phyloP scores from a whole-genome alignment of 2,888 invertebrate genomes.

The Drosophila dives region DNA sequence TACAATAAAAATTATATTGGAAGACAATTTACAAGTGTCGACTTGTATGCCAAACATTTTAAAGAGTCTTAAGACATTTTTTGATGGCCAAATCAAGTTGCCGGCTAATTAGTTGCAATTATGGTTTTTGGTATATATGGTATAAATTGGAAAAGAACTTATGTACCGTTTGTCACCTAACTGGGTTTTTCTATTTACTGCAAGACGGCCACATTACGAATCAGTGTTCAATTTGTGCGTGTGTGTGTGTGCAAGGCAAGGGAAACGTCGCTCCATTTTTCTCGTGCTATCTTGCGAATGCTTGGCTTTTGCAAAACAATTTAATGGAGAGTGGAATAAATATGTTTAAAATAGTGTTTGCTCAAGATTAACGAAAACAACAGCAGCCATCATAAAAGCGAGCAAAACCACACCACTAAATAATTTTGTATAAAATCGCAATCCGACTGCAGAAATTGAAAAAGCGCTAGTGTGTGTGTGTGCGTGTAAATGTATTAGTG shows the following conservation, averaged over 20 bases:
- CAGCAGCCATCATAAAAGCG: constrained; percentile 7
- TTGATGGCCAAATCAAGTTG: constrained; percentile 44
- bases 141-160: constrained; percentile 8
- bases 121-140: constrained; percentile 25
- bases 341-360: constrained; percentile 32
- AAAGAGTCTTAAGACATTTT: constrained; percentile 1
- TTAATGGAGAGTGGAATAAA: constrained; percentile 43
- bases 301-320: constrained; percentile 58
- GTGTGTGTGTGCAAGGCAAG: constrained; percentile 73
- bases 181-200: constrained; percentile 19
- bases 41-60: background rate
- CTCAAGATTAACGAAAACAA: constrained; percentile 24
- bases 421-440: constrained; percentile 41
- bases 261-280: constrained; percentile 78
- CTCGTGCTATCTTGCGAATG: constrained; percentile 71
- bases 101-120: constrained; percentile 50
- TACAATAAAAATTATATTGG: background rate
- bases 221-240: constrained; percentile 56
- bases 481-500: constrained; percentile 58
- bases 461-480: constrained; percentile 35
- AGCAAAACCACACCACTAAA: constrained; percentile 13
- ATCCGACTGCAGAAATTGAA: constrained; percentile 61
- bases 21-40: background rate
- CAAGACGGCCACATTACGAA: constrained; percentile 40
- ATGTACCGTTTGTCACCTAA: background rate